Conservation (phyloP, 1,140 invertebrate genomes). For the Bombyx mori region DNA sequence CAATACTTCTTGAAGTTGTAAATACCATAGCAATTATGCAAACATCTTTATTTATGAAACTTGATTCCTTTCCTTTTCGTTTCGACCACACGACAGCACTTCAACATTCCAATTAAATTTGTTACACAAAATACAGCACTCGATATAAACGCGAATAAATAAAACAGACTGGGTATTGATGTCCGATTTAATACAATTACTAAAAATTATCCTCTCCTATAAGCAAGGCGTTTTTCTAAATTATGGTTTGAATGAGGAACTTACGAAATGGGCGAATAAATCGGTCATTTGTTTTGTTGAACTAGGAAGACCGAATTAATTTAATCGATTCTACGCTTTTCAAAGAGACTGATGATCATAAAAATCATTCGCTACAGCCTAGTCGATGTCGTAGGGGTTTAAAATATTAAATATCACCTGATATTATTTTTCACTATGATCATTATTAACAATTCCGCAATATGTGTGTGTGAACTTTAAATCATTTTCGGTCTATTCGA, state of each 20-base stretch:
- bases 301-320: slow-evolving; percentile 9
- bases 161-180: slow-evolving; percentile 23
- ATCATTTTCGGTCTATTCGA: too few species aligned
- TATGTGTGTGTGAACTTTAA: too few species aligned
- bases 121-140: slow-evolving; percentile 23
- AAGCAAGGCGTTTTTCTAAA: slow-evolving; percentile 46
- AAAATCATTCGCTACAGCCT: too few species aligned
- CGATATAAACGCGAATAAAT: slow-evolving; percentile 17
- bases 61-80: slow-evolving; percentile 59
- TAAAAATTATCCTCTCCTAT: slow-evolving; percentile 10
- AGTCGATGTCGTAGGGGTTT: too few species aligned
- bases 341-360: too few species aligned
- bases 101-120: slow-evolving; percentile 31
- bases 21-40: slow-evolving; percentile 37
- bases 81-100: slow-evolving; percentile 18
- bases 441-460: too few species aligned
- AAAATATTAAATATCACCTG: too few species aligned
- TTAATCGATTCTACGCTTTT: too few species aligned
- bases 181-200: slow-evolving; percentile 29
- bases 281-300: slow-evolving; percentile 72
- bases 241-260: slow-evolving; percentile 61
- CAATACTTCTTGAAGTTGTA: slow-evolving; percentile 14
- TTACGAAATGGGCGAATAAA: slow-evolving; percentile 70
- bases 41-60: slow-evolving; percentile 59
- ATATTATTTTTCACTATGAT: too few species aligned